Base-by-base conservation (phyloP, 53 echinoderm and acorn worm genomes). In the Patiria pectinifera region DNA sequence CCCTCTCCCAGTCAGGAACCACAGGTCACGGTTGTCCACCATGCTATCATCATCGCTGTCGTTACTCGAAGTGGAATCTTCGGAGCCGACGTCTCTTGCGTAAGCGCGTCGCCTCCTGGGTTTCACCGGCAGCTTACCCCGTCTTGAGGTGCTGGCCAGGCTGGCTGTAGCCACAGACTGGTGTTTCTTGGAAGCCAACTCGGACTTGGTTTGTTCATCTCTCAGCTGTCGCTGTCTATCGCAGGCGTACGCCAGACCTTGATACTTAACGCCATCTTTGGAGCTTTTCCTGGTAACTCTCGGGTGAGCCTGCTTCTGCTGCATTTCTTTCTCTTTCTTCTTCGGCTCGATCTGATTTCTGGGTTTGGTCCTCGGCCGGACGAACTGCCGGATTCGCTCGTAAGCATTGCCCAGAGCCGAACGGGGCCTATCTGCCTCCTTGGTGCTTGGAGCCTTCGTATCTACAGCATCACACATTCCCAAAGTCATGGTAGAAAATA, bases 1-100 rank as follows among this genome's bases (percentile, higher is more conserved):
- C 21, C 95, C 94, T 18, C 35, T 62, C 22, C 90, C 61, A 10
- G 80, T 80, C 15, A 90, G 90, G 69, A 90, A 90, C 80, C 90
- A 80, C 45, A 90, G 81, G 24, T 90, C 90, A 19, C 80, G 69
- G 69, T 69, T 90, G 81, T 90, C 90, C 10, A 80, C 90, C 11
- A 4, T 19, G n/a, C 66, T 69, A 45, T 81, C 79, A 13, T 59
- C 62, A 9, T 60, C 78, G 43, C 77, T 48, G n/a, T 89, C 79
- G 6, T 69, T 45, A 69, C 85, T 85, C 45, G 71, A 70, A 6
- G 8, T 6, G 69, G 69, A 70, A 7, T 87, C 87, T 11, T 72
- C 49, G 11, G 87, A 72, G 5, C 72, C 87, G 6, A 53, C 6
- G 11, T 46, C 90, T 15, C 15, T 90, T 0, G 62, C 48, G 46